Percentiles rank a stretch among this genome's conserved stretches.
These are phyloP conservation scores for Argyrosomus japonicus DNA, from an alignment of 2,113 vertebrate genomes.

Conservation along the genomic window DNA sequence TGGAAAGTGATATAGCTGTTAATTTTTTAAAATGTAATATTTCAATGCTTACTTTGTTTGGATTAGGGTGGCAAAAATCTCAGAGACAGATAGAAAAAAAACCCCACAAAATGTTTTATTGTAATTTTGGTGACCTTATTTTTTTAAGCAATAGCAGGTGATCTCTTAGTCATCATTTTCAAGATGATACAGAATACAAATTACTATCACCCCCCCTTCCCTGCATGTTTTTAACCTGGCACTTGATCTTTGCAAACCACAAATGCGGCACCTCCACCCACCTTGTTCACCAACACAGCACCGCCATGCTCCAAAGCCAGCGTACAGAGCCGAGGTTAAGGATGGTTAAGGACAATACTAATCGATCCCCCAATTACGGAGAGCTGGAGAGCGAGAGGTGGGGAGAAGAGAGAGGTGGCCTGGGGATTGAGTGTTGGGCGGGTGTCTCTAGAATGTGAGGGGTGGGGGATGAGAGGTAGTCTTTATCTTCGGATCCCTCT, in stretches of 20 bases:
- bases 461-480: conserved; percentile 63
- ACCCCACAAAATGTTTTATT: background rate
- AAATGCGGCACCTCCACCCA: conserved; percentile 48
- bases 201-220: background rate
- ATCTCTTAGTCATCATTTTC: background rate
- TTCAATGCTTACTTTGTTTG: background rate
- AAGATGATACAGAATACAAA: background rate
- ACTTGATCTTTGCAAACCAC: conserved; percentile 54
- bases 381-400: conserved; percentile 56
- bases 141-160: background rate
- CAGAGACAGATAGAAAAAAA: background rate
- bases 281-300: conserved; percentile 31
- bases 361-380: conserved; percentile 82
- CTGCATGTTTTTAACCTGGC: conserved; percentile 18
- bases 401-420: conserved; percentile 63
- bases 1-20: background rate
- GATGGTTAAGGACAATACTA: conserved; percentile 78
- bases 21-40: background rate
- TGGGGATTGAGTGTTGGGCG: conserved; percentile 59
- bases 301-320: conserved; percentile 54
- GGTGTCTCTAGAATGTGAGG: conserved; percentile 57
- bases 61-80: background rate
- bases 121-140: background rate
- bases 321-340: conserved; percentile 69
- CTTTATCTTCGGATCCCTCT: conserved; percentile 78